Evolutionary conservation across 1,140 invertebrate genomes (phyloP).

Genomic region (Stenopsyche tienmushanensis): DNA sequence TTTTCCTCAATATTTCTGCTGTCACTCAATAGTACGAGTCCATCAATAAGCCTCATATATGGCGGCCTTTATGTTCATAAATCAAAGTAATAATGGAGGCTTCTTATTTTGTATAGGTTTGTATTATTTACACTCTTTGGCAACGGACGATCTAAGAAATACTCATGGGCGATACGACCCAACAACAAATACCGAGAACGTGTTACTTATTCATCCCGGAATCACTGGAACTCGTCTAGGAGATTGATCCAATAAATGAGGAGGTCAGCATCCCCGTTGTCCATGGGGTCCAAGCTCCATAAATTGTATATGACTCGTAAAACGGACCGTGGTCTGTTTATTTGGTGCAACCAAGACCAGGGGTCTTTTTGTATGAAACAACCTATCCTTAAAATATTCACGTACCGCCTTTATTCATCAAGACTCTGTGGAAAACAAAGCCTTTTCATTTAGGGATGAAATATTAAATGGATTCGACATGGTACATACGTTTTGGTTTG

Average conservation of each 20-base stretch:
- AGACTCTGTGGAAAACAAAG: constrained; percentile 30
- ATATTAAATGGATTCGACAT: constrained; percentile 22
- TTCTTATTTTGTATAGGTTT: too few relatives aligned
- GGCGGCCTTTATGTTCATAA: too few relatives aligned
- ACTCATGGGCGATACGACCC: too few relatives aligned
- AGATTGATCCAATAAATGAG: constrained; percentile 37
- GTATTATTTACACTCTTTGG: too few relatives aligned
- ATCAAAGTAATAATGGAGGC: too few relatives aligned
- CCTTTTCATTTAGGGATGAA: constrained; percentile 30
- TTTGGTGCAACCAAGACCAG: constrained; percentile 16
- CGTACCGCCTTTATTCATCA: constrained; percentile 34
- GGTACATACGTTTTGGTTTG: neutral
- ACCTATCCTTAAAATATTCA: constrained; percentile 28
- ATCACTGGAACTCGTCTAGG: constrained; percentile 27
- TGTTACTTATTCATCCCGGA: constrained; percentile 32
- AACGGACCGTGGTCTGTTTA: constrained; percentile 21
- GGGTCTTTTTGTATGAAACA: constrained; percentile 6
- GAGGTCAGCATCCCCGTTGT: constrained; percentile 22
- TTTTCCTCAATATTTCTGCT: too few relatives aligned
- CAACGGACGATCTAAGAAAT: too few relatives aligned
- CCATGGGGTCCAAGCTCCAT: constrained; percentile 2
- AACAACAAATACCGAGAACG: too few relatives aligned
- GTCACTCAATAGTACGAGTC: too few relatives aligned
- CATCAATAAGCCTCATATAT: too few relatives aligned
- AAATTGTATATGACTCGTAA: constrained; percentile 34